These are phyloP conservation scores for Coreoperca whiteheadi DNA, from an alignment of 2,113 vertebrate genomes.

Conservation along the genomic window DNA sequence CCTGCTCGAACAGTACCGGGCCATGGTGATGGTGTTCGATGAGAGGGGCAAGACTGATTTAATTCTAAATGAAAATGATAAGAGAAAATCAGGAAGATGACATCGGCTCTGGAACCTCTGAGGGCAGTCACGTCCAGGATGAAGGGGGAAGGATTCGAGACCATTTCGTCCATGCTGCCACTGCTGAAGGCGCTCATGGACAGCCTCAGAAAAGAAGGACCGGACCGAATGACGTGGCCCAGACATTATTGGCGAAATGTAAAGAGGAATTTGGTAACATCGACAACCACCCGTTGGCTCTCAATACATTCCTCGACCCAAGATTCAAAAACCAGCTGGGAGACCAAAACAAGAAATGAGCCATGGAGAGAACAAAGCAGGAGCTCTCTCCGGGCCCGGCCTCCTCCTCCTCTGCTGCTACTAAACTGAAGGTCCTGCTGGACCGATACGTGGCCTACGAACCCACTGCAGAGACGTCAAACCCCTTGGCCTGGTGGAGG, in stretches of 20 bases:
- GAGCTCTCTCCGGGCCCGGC: background rate
- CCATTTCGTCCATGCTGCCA: constrained; percentile 2
- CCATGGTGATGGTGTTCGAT: background rate
- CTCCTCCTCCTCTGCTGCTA: background rate
- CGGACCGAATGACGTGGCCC: background rate
- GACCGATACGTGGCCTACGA: background rate
- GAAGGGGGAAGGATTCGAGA: background rate
- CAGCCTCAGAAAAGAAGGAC: background rate
- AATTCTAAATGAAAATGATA: background rate
- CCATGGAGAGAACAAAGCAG: background rate
- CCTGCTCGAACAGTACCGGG: background rate
- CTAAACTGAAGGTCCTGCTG: rapidly evolving
- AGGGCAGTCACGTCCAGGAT: background rate
- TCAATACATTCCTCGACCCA: constrained; percentile 12
- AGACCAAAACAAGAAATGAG: background rate
- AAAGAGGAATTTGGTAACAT: background rate
- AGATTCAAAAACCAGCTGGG: constrained; percentile 17
- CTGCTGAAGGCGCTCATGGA: constrained; percentile 4
- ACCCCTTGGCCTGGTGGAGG: constrained; percentile 36
- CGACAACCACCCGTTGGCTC: background rate
- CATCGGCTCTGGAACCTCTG: constrained; percentile 1
- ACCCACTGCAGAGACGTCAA: background rate
- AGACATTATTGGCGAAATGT: background rate
- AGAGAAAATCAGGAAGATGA: background rate
- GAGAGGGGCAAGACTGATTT: background rate